phyloP scores from a whole-genome alignment of 2,888 invertebrate species.

The Julus scandinavius region DNA sequence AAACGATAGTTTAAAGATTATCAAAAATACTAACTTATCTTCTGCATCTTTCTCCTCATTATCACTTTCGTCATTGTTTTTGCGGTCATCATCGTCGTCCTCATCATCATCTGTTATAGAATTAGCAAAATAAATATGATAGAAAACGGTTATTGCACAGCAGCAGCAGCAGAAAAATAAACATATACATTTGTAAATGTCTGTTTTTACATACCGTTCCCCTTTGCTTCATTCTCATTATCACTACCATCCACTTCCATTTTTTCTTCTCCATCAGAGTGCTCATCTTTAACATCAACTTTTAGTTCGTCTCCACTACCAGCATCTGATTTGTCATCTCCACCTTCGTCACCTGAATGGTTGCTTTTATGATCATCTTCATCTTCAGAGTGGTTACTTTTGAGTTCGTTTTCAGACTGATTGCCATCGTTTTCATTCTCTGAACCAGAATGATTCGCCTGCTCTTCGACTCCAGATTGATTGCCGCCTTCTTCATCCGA shows the following conservation, averaged over 20 bases:
- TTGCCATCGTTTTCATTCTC: slow-evolving; percentile 20
- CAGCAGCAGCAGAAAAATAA: not conserved
- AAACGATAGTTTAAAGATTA: not conserved
- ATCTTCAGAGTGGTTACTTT: slow-evolving; percentile 20
- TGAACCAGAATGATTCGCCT: not conserved
- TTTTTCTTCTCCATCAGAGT: slow-evolving; percentile 23
- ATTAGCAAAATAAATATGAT: not conserved
- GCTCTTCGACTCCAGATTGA: not conserved
- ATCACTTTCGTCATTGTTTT: slow-evolving; percentile 58
- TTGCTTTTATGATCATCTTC: not conserved
- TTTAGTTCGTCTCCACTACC: slow-evolving; percentile 47
- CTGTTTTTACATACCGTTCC: not conserved
- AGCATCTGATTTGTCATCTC: slow-evolving; percentile 28
- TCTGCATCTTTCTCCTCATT: slow-evolving; percentile 57
- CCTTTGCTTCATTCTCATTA: slow-evolving; percentile 26
- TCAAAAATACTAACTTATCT: slow-evolving; percentile 51
- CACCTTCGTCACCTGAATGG: not conserved
- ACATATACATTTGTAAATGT: not conserved
- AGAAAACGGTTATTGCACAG: not conserved
- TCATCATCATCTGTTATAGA: slow-evolving; percentile 60
- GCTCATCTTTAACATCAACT: not conserved
- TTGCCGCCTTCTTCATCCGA: slow-evolving; percentile 19
- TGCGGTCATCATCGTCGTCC: slow-evolving; percentile 63
- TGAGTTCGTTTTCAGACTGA: slow-evolving; percentile 44
- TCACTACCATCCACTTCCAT: slow-evolving; percentile 37